A percentile compares a stretch with the other conserved stretches of the same genome.
These are phyloP conservation scores for Cylindroiulus punctatus DNA, from an alignment of 2,888 invertebrate species.

Conservation along the genomic window DNA sequence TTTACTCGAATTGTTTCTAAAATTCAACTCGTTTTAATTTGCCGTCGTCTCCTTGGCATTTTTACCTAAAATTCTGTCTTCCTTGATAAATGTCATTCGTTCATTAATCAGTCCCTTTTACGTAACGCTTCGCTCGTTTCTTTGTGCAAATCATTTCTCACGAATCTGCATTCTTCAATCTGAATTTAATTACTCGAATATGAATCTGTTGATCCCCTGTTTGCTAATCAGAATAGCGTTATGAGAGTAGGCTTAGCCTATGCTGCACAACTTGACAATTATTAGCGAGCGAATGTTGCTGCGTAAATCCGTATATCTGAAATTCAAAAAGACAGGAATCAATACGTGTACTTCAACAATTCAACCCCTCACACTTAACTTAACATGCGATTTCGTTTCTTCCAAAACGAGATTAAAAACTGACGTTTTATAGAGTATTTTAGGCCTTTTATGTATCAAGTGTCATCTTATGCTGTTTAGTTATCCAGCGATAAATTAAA, in stretches of 20 bases:
- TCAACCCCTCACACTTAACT: not conserved
- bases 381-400: not conserved
- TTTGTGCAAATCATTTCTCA: conserved; percentile 18
- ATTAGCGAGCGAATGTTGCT: not conserved
- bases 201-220: conserved; percentile 28
- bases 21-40: not conserved
- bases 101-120: not conserved
- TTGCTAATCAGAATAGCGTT: conserved; percentile 19
- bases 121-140: not conserved
- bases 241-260: not conserved
- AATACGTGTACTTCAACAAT: not conserved
- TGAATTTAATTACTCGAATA: conserved; percentile 42
- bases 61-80: conserved; percentile 6
- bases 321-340: not conserved
- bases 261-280: conserved; percentile 23
- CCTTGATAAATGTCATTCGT: conserved; percentile 15
- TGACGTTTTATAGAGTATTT: not conserved
- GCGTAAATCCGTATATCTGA: not conserved
- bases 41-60: not conserved
- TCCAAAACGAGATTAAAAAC: conserved; percentile 27
- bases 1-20: not conserved
- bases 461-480: not conserved
- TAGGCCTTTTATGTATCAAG: not conserved
- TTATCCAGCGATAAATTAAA: not conserved
- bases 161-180: conserved; percentile 42